Conservation (phyloP, 2,113 vertebrate species). For the Saccopteryx bilineata region DNA sequence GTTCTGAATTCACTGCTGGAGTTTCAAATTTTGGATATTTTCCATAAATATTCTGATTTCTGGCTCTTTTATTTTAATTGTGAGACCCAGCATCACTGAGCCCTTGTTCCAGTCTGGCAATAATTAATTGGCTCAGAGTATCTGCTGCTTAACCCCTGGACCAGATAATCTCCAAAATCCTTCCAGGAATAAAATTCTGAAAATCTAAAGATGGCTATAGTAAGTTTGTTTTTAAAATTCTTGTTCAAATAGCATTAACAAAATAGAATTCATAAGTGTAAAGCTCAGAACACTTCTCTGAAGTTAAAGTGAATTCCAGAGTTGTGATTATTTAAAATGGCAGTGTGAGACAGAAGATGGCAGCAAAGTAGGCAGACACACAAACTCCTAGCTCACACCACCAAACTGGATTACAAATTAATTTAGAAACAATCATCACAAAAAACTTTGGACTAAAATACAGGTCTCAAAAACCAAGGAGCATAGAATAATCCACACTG, state of each 20-base stretch:
- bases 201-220: background rate
- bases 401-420: too few relatives aligned
- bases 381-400: too few relatives aligned
- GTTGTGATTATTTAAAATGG: background rate
- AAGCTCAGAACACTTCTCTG: background rate
- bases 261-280: background rate
- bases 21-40: conserved; percentile 39
- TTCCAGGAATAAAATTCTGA: conserved; percentile 34
- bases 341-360: background rate
- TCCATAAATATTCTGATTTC: background rate
- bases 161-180: conserved; percentile 17
- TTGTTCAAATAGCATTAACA: conserved; percentile 31
- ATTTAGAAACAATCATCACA: too few relatives aligned
- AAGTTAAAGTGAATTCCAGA: conserved; percentile 28
- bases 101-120: background rate
- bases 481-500: too few relatives aligned
- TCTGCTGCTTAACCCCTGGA: background rate
- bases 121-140: background rate
- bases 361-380: too few relatives aligned
- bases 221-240: conserved; percentile 7
- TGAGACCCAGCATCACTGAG: background rate
- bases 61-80: background rate
- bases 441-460: too few relatives aligned
- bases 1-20: conserved; percentile 38
- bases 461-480: too few relatives aligned